Evolutionary conservation across 2,888 invertebrate genomes (phyloP), one percentile per base, ranked within the genome.

Genomic region (Arctia plantaginis): DNA sequence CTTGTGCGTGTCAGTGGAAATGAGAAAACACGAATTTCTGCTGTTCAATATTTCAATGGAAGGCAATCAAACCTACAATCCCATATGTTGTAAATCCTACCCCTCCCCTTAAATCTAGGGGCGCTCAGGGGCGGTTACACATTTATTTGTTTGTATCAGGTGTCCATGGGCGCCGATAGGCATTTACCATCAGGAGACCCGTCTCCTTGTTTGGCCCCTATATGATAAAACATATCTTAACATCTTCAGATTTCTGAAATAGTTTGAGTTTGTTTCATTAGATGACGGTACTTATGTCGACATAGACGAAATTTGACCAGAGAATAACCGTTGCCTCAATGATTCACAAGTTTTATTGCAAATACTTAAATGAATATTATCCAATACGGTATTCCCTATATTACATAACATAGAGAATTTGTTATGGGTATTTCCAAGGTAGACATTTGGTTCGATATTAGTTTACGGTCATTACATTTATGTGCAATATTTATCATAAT

Each of bases 401-500:
- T 70, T 70, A 27, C 62, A 70, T 30, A 59, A 69, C 59, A 55
- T 4, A 39, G n/a, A 20, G 33, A 23, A 44, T 62, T 70, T 70
- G 44, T 30, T 30, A 70, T 62, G 20, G 70, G 62, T 70, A 62
- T 70, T 44, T 44, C 62, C 62, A 70, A 70, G 20, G 20, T 23
- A 20, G 35, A 51, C 23, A 51, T 7, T 35, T 12, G 23, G 33
- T 33, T 51, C 35, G 23, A 59, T 35, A 39, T 27, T 51, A 12
- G 55, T 55, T 69, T 35, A n/a, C 3, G 69, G 69, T 55, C n/a
- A 69, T 35, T 8, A 35, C 0, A 33, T 10, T 15, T n/a, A 51
- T 33, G 4, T 33, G 2, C 51, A n/a, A 68, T 33, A 47, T 39
- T 6, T 55, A n/a, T 12, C 55, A 55, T n/a, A 55, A 55, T 55